phyloP scores from a whole-genome alignment of 2,797 vertebrate species.

The Protonibea diacanthus region DNA sequence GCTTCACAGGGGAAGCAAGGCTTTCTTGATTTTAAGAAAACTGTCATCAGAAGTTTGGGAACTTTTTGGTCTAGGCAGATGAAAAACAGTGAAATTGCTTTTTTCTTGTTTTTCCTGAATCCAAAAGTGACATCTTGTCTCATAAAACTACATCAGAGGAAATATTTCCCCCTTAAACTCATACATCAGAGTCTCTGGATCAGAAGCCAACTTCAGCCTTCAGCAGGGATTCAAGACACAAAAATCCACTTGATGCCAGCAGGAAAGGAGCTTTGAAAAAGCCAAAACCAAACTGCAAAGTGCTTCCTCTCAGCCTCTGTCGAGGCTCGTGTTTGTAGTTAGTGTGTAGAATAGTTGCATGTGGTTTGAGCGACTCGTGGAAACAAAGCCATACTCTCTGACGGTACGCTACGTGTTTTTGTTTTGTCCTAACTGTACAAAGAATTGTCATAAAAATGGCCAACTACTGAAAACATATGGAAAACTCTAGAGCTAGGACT shows the following conservation, averaged over 20 bases:
- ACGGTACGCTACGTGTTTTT: slow-evolving; percentile 13
- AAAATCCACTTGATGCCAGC: slow-evolving; percentile 38
- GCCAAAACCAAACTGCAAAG: slow-evolving; percentile 45
- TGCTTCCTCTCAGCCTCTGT: slow-evolving; percentile 61
- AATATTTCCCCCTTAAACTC: not conserved
- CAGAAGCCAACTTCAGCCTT: slow-evolving; percentile 36
- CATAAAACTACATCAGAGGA: not conserved
- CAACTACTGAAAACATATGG: slow-evolving; percentile 43
- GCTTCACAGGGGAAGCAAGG: too few relatives aligned
- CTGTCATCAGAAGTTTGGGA: too few relatives aligned
- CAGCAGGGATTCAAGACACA: slow-evolving; percentile 38
- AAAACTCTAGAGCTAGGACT: slow-evolving; percentile 4
- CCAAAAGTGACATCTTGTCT: not conserved
- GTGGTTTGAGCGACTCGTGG: slow-evolving; percentile 57
- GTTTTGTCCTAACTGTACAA: slow-evolving; percentile 32
- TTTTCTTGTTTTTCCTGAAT: not conserved
- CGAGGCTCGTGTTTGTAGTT: slow-evolving; percentile 51
- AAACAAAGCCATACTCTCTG: slow-evolving; percentile 73
- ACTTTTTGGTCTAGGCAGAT: not conserved
- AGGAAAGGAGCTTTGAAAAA: slow-evolving; percentile 30
- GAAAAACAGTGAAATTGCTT: too few relatives aligned
- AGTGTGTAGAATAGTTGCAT: slow-evolving; percentile 61
- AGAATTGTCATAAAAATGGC: slow-evolving; percentile 33
- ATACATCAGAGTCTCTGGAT: not conserved
- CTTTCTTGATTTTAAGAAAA: too few relatives aligned